Percentiles rank a stretch among this genome's conserved stretches.
phyloP scores from a whole-genome alignment of 2,888 invertebrate species.

The Amphimallon solstitiale region DNA sequence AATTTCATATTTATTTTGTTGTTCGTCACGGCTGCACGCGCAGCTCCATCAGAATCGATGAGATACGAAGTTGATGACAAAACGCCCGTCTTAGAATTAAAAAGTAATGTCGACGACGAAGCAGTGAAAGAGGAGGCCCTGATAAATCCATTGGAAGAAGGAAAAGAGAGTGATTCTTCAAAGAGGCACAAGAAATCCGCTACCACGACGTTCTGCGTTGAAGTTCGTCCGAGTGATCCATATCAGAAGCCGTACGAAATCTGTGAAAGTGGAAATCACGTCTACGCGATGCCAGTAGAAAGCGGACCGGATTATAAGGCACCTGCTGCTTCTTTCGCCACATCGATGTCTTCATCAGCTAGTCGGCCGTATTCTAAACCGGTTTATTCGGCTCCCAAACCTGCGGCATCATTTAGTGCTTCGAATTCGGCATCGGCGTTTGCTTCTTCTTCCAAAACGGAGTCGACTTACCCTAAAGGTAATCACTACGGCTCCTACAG shows the following conservation, averaged over 20 bases:
- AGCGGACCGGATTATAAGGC: conserved; percentile 37
- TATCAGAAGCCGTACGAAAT: conserved; percentile 61
- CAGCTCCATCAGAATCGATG: conserved; percentile 13
- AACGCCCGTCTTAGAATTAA: conserved; percentile 14
- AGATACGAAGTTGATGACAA: neutral
- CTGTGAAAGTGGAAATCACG: conserved; percentile 53
- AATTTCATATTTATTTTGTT: neutral
- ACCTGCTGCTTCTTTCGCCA: conserved; percentile 35
- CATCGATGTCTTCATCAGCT: conserved; percentile 25
- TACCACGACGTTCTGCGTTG: conserved; percentile 64
- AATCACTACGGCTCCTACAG: conserved; percentile 36
- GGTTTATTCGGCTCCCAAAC: conserved; percentile 38
- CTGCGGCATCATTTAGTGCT: conserved; percentile 34
- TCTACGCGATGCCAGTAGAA: conserved; percentile 40
- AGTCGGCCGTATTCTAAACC: conserved; percentile 31
- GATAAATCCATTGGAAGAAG: conserved; percentile 30
- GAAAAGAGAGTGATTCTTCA: conserved; percentile 38
- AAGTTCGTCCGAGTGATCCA: conserved; percentile 60
- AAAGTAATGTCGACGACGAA: conserved; percentile 22
- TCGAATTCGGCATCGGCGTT: conserved; percentile 41
- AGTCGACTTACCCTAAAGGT: conserved; percentile 16
- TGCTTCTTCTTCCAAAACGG: conserved; percentile 30
- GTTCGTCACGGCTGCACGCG: neutral
- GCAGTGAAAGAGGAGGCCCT: conserved; percentile 16
- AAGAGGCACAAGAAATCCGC: conserved; percentile 59